A percentile compares a stretch with the other conserved stretches of the same genome.
phyloP scores from a whole-genome alignment of 2,113 vertebrate species.

The Laterallus jamaicensis region DNA sequence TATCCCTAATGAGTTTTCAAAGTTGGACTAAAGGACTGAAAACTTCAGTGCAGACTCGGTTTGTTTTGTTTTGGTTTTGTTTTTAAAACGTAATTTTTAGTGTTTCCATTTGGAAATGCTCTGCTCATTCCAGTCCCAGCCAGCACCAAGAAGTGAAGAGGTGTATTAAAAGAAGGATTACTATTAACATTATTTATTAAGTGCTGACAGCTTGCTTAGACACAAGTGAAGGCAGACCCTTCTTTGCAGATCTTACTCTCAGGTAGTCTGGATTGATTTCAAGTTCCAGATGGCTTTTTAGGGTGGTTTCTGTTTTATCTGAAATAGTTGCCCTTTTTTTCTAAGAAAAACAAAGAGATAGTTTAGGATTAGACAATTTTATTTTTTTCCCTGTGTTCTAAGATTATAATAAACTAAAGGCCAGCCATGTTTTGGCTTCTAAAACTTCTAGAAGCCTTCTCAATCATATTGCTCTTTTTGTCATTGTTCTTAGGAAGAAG shows the following conservation, averaged over 20 bases:
- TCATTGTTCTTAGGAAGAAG: not conserved
- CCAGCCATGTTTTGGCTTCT: not conserved
- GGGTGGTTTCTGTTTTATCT: not conserved
- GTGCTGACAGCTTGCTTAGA: conserved; percentile 33
- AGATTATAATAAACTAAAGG: not conserved
- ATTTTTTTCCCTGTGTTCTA: not conserved
- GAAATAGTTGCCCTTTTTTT: conserved; percentile 12
- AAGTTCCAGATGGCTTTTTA: conserved; percentile 22
- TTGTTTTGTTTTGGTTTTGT: conserved; percentile 35
- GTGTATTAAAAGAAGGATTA: conserved; percentile 24
- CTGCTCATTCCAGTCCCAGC: conserved; percentile 11
- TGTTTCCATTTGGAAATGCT: conserved; percentile 43
- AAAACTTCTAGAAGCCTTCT: not conserved
- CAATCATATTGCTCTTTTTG: not conserved
- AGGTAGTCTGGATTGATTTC: conserved; percentile 33
- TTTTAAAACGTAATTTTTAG: conserved; percentile 35
- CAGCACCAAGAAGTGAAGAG: conserved; percentile 16
- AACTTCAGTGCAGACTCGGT: not conserved
- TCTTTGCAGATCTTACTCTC: not conserved
- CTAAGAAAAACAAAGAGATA: not conserved
- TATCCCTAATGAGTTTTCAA: conserved; percentile 36
- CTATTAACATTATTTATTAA: conserved; percentile 50
- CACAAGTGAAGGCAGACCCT: conserved; percentile 11
- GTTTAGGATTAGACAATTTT: not conserved
- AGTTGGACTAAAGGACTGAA: conserved; percentile 32